These are phyloP conservation scores for Meloe dianella DNA, from an alignment of 2,888 invertebrate genomes.

Conservation along the genomic window DNA sequence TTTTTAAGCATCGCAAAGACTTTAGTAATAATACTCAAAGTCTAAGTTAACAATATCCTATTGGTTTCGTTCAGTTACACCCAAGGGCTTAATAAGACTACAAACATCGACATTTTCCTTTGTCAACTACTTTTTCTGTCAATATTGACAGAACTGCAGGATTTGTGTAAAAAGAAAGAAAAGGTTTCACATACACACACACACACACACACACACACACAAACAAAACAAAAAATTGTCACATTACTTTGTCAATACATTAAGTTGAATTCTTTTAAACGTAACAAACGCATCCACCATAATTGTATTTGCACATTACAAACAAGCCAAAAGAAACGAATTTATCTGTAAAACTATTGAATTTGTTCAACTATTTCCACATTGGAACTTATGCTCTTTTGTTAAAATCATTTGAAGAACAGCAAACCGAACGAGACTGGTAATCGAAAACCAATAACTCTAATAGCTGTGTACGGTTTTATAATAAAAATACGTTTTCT, in stretches of 20 bases:
- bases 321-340: background rate
- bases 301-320: conserved; percentile 2
- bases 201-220: background rate
- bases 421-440: conserved; percentile 15
- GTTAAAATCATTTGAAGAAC: background rate
- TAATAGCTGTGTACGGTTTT: conserved; percentile 27
- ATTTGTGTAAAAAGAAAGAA: background rate
- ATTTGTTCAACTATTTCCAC: background rate
- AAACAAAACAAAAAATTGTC: background rate
- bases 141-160: conserved; percentile 38
- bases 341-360: background rate
- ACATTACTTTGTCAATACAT: background rate
- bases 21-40: background rate
- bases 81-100: conserved; percentile 38
- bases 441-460: conserved; percentile 36
- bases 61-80: conserved; percentile 38
- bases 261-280: background rate
- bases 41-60: conserved; percentile 17
- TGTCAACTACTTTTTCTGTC: conserved; percentile 33
- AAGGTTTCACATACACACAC: background rate
- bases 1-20: background rate
- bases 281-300: conserved; percentile 2
- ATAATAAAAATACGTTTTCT: conserved; percentile 27
- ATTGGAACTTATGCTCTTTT: background rate
- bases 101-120: conserved; percentile 29